Evolutionary conservation across 2,113 vertebrate species (phyloP).

Genomic region (Trinectes maculatus): DNA sequence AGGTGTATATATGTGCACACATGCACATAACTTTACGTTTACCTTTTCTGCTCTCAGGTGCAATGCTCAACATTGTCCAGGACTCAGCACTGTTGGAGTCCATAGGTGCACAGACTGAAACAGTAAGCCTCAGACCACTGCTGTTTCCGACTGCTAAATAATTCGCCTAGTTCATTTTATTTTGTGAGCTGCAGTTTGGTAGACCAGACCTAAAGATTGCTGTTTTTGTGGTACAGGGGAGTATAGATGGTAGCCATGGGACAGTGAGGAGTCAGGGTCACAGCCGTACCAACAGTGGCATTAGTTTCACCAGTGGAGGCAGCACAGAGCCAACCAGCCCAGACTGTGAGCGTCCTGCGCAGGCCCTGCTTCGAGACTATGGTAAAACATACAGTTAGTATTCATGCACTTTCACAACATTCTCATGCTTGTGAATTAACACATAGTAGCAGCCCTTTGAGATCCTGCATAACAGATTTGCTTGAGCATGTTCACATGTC

Average conservation of each 20-base stretch:
- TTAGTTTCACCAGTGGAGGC: slow-evolving; percentile 91
- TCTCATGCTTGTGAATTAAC: slow-evolving; percentile 3
- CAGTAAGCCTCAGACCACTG: slow-evolving; percentile 75
- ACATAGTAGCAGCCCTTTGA: background rate
- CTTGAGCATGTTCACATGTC: slow-evolving; percentile 1
- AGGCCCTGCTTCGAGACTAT: slow-evolving; percentile 92
- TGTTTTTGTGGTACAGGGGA: slow-evolving; percentile 69
- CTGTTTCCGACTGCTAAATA: background rate
- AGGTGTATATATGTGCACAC: no score
- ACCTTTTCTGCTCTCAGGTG: slow-evolving; percentile 78
- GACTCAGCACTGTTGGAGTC: slow-evolving; percentile 95
- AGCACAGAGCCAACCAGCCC: slow-evolving; percentile 91
- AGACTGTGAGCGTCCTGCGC: slow-evolving; percentile 90
- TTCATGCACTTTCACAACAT: background rate
- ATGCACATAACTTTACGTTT: no score
- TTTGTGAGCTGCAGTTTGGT: background rate
- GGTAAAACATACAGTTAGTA: slow-evolving; percentile 81
- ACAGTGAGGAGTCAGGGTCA: slow-evolving; percentile 85
- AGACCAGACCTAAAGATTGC: background rate
- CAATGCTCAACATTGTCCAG: slow-evolving; percentile 97
- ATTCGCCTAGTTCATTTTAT: background rate
- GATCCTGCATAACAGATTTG: background rate
- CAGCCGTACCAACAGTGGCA: slow-evolving; percentile 92
- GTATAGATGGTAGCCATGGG: slow-evolving; percentile 71
- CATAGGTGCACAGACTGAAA: slow-evolving; percentile 93